These are phyloP conservation scores for Stichodactyla helianthus DNA, from an alignment of 64 coral and sea anemone genomes.

Conservation along the genomic window DNA sequence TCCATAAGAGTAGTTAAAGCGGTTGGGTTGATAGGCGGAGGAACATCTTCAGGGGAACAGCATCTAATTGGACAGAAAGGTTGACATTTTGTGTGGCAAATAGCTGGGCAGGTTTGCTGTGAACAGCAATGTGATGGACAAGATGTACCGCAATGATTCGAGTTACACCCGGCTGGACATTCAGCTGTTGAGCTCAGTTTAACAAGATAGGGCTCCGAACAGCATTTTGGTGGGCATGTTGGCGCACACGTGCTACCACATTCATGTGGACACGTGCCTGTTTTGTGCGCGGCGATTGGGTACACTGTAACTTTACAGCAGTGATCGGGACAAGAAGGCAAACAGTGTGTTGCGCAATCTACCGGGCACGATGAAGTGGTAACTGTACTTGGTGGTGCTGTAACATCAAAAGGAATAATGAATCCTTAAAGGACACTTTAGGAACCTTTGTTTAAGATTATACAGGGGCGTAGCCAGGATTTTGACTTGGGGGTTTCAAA, in stretches of 20 bases:
- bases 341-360: slow-evolving; percentile 10
- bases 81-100: slow-evolving; percentile 10
- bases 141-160: slow-evolving; percentile 18
- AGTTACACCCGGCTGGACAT: background rate
- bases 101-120: background rate
- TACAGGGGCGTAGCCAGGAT: too few relatives aligned
- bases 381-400: background rate
- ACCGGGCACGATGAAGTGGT: background rate
- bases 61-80: background rate
- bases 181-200: background rate
- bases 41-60: background rate
- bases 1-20: background rate
- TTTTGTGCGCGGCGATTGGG: background rate
- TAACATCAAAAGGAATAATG: background rate
- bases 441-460: background rate
- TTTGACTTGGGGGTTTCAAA: too few relatives aligned
- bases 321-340: slow-evolving; percentile 21
- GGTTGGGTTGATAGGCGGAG: background rate
- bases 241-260: slow-evolving; percentile 32
- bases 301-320: slow-evolving; percentile 35
- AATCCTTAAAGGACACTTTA: background rate
- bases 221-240: slow-evolving; percentile 27
- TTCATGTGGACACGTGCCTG: slow-evolving; percentile 4
- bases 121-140: background rate
- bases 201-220: background rate